A percentile compares a stretch with the other conserved stretches of the same genome.
phyloP scores from a whole-genome alignment of 2,113 vertebrate species.

The Piprites chloris region DNA sequence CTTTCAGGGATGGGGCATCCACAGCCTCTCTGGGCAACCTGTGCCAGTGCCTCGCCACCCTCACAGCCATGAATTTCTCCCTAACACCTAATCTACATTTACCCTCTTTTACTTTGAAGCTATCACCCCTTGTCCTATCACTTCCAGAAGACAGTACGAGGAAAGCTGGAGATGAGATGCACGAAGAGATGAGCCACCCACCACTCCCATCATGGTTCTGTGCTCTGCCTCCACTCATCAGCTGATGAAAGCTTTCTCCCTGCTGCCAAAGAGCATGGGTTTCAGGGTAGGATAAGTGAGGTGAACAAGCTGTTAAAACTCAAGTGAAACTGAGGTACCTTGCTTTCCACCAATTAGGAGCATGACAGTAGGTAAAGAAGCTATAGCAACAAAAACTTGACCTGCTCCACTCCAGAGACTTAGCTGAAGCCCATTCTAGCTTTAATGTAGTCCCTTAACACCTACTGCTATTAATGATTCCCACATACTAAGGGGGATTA shows the following conservation, averaged over 20 bases:
- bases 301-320: background rate
- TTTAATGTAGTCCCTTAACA: constrained; percentile 26
- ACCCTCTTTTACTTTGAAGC: background rate
- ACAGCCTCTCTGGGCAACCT: background rate
- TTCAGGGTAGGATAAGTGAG: background rate
- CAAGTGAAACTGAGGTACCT: background rate
- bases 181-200: fast-evolving
- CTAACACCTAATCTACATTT: background rate
- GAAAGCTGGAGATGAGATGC: background rate
- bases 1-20: background rate
- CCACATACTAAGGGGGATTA: constrained; percentile 25
- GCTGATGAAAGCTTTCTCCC: background rate
- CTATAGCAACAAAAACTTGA: constrained; percentile 45
- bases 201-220: background rate
- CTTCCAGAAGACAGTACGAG: background rate
- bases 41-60: background rate
- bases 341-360: background rate
- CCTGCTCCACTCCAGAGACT: background rate
- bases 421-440: constrained; percentile 1
- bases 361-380: background rate
- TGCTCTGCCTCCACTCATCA: fast-evolving
- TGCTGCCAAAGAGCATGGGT: background rate
- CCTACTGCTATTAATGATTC: constrained; percentile 26
- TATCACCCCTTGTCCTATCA: background rate
- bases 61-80: background rate